These are phyloP conservation scores for Drosophila birchii DNA, from an alignment of 2,888 invertebrate species.

Conservation along the genomic window DNA sequence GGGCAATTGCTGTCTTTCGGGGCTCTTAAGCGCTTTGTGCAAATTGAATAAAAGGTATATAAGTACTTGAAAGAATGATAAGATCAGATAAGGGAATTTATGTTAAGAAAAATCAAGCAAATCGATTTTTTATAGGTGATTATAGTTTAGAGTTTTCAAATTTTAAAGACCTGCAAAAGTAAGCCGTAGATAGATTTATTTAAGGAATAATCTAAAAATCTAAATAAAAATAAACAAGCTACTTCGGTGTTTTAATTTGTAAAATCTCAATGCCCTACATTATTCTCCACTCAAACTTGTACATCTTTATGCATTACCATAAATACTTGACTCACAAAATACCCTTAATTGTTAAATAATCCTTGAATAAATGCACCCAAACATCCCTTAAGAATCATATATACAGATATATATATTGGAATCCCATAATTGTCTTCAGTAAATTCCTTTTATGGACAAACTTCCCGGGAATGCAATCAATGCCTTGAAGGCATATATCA, in stretches of 20 bases:
- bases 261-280: background rate
- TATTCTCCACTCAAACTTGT: too few relatives aligned
- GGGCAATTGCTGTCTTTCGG: background rate
- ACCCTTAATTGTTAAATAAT: background rate
- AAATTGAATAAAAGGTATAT: background rate
- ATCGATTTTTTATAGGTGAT: background rate
- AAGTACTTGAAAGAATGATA: background rate
- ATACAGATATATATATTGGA: background rate
- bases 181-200: too few relatives aligned
- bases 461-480: conserved; percentile 26
- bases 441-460: conserved; percentile 34
- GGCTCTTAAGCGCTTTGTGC: background rate
- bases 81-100: background rate
- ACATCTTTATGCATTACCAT: background rate
- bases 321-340: background rate
- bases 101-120: background rate
- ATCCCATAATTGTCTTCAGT: conserved; percentile 3
- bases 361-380: background rate
- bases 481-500: conserved; percentile 23
- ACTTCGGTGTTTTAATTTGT: background rate
- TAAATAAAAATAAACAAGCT: background rate
- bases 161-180: too few relatives aligned
- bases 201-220: too few relatives aligned
- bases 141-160: too few relatives aligned
- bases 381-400: background rate